phyloP scores from a whole-genome alignment of 1,140 invertebrate genomes.

The Cepaea nemoralis region DNA sequence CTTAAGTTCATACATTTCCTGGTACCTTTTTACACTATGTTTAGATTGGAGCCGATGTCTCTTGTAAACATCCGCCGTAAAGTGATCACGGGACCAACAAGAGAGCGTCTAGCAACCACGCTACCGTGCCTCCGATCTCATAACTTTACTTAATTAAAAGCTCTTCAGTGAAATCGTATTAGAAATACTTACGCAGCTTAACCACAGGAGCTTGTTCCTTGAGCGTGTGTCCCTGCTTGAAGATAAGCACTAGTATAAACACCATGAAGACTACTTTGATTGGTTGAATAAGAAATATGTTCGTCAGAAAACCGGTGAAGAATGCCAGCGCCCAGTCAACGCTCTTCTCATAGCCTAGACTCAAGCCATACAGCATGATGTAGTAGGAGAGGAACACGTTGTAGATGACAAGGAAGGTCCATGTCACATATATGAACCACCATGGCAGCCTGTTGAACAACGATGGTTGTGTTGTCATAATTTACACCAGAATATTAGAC shows the following conservation, averaged over 20 bases:
- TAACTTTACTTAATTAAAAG: too few species aligned
- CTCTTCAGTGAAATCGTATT: too few species aligned
- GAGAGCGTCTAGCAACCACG: too few species aligned
- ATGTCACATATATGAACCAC: conserved; percentile 58
- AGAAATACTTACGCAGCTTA: conserved; percentile 41
- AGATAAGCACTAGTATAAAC: conserved; percentile 50
- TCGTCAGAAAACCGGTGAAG: conserved; percentile 53
- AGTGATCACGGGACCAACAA: too few species aligned
- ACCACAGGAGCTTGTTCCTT: conserved; percentile 45
- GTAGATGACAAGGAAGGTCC: conserved; percentile 42
- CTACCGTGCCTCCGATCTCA: too few species aligned
- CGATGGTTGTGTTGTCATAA: too few species aligned
- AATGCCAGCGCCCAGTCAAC: conserved; percentile 56
- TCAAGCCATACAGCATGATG: conserved; percentile 60
- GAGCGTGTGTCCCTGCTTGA: conserved; percentile 52
- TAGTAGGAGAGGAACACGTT: conserved; percentile 52
- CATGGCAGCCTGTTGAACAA: conserved; percentile 54
- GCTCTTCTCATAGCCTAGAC: conserved; percentile 54
- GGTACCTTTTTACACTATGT: too few species aligned
- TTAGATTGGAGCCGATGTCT: too few species aligned
- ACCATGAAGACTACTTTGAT: conserved; percentile 53
- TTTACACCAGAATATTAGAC: too few species aligned
- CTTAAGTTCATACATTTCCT: too few species aligned
- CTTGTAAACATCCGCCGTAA: too few species aligned
- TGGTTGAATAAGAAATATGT: conserved; percentile 49